phyloP scores from a whole-genome alignment of 1,140 invertebrate genomes.

The Lepidostoma basale region DNA sequence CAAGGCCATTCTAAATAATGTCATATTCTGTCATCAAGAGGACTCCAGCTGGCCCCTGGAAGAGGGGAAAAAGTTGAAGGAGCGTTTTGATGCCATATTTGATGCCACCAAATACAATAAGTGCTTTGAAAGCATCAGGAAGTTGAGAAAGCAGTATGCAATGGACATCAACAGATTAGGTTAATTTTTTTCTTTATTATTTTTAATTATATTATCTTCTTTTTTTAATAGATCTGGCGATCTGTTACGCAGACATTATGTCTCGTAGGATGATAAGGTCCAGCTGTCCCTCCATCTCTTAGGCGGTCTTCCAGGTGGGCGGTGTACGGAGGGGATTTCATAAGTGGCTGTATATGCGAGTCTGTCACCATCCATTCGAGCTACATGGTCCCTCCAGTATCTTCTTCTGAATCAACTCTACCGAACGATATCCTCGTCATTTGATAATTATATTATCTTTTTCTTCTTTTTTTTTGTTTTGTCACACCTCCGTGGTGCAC shows the following conservation, averaged over 20 bases:
- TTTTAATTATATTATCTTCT: not conserved
- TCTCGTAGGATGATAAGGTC: too few relatives aligned
- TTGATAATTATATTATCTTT: not conserved
- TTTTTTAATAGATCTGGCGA: not conserved
- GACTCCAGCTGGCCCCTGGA: constrained; percentile 96
- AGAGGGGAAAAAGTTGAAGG: constrained; percentile 92
- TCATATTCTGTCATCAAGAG: constrained; percentile 99
- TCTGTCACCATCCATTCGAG: too few relatives aligned
- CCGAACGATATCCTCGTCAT: too few relatives aligned
- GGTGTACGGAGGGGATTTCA: too few relatives aligned
- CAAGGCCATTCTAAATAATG: constrained; percentile 92
- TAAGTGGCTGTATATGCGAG: too few relatives aligned
- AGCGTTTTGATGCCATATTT: constrained; percentile 98
- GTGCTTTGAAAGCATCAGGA: constrained; percentile 82
- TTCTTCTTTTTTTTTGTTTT: not conserved
- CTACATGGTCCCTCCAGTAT: too few relatives aligned
- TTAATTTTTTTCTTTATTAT: constrained; percentile 31
- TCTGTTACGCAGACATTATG: too few relatives aligned
- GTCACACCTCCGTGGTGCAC: too few relatives aligned
- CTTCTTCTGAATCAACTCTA: too few relatives aligned
- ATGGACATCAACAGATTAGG: constrained; percentile 57
- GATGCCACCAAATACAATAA: constrained; percentile 93
- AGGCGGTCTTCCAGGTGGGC: too few relatives aligned
- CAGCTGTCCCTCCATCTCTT: too few relatives aligned
- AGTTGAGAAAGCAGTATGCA: constrained; percentile 70